These are phyloP conservation scores for Sebastolobus altivelis DNA, from an alignment of 2,797 vertebrate species.

Conservation along the genomic window DNA sequence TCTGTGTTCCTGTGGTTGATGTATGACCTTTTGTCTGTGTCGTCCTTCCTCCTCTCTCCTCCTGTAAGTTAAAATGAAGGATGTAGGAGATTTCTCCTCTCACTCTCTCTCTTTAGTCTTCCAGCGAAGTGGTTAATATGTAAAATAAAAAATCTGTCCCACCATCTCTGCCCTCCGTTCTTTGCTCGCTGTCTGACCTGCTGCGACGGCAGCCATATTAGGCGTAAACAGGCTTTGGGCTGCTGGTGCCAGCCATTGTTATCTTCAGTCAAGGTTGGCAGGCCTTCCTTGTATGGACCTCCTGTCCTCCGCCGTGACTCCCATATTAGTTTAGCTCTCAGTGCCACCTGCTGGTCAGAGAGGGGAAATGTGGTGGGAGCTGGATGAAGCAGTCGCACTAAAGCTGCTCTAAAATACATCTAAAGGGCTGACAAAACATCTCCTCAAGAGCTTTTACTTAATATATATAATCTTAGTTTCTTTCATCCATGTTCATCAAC, in stretches of 20 bases:
- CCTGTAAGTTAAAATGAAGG: not conserved
- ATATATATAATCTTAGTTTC: not conserved
- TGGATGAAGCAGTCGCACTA: not conserved
- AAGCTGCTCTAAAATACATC: not conserved
- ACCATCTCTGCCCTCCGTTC: not conserved
- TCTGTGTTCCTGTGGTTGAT: not conserved
- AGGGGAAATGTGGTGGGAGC: not conserved
- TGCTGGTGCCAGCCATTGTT: constrained; percentile 32
- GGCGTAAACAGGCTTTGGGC: constrained; percentile 38
- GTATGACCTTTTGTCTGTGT: not conserved
- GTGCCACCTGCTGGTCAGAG: constrained; percentile 43
- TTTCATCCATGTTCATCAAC: not conserved
- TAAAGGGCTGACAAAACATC: not conserved
- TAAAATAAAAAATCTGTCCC: not conserved
- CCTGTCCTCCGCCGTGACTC: not conserved
- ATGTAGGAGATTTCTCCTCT: not conserved
- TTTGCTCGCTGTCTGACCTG: not conserved
- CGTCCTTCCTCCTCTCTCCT: not conserved
- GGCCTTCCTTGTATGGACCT: constrained; percentile 43
- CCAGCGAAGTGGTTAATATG: not conserved
- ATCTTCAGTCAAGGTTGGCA: constrained; percentile 31
- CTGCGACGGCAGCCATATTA: constrained; percentile 49
- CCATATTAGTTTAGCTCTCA: not conserved
- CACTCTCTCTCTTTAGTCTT: not conserved
- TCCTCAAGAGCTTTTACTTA: not conserved